Base-by-base conservation (phyloP, 2,797 vertebrate genomes). In the Intellagama lesueurii region DNA sequence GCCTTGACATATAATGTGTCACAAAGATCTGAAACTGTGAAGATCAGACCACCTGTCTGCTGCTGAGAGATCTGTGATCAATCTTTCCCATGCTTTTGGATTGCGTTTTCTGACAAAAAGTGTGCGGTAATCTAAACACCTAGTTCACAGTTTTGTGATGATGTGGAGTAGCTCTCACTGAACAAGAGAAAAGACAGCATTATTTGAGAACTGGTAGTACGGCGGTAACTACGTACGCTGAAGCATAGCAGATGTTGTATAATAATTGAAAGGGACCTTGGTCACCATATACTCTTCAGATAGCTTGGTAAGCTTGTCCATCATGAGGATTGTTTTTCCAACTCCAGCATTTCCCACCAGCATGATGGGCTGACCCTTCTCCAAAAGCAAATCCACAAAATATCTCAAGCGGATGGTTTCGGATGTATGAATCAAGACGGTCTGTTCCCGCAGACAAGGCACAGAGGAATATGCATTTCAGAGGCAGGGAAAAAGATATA, bases 181-280 rank as follows among this genome's bases (percentile, higher is more conserved):
- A 40, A 44, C 35, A 24, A 28, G 24, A 70, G 12, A 73, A 82
- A 93, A 96, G 95, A 94, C 88, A 96, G 96, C 92, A 86, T 93
- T 88, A 3, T 30, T 85, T 66, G 92, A 94, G 94, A 76, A 19
- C 72, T 64, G 86, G 60, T 85, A 47, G 66, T 76, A 60, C 6
- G 0, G 26, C 69, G 66, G 69, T 14, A 76, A 26, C 2, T 72
- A 35, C 9, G 40, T 90, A 83, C 0, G 1, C 17, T 32, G 75
- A 89, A 80, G 24, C 70, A 22, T 96, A 89, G 96, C 96, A 89
- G 95, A 97, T 40, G 95, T 92, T 81, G 94, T 96, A 64, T 95
- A 97, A 94, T 97, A 97, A 94, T 96, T 97, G 82, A 97, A 98
- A 66, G 95, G 95, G 0, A 96, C 97, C 94, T 97, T 97, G 60